Evolutionary conservation across 2,797 vertebrate genomes (phyloP).

Genomic region (Chromis chromis): DNA sequence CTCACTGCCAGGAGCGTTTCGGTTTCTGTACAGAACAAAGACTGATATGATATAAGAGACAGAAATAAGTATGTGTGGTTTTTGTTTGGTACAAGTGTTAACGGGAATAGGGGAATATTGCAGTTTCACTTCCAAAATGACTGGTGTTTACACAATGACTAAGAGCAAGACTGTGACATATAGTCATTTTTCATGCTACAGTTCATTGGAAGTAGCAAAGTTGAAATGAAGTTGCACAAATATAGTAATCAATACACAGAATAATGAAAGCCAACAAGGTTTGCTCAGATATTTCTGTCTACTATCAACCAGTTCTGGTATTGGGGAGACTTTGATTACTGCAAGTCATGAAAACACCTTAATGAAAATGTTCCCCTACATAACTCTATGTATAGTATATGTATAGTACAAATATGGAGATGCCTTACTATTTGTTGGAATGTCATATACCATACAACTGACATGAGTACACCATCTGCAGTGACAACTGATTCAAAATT

Average conservation of each 20-base stretch:
- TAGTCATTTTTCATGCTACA: no score
- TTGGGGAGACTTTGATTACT: background rate
- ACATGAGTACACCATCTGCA: no score
- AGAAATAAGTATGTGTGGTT: background rate
- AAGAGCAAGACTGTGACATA: background rate
- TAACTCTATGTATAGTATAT: no score
- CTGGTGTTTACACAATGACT: background rate
- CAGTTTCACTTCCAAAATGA: background rate
- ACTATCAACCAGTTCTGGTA: background rate
- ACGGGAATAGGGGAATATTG: background rate
- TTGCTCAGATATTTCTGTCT: background rate
- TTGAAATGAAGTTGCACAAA: no score
- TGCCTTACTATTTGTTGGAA: no score
- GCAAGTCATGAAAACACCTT: background rate
- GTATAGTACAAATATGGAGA: no score
- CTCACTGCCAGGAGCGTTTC: background rate
- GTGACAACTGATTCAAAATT: no score
- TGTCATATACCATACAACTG: no score
- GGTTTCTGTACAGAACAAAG: slow-evolving; percentile 33
- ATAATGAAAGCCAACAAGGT: no score
- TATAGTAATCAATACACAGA: no score
- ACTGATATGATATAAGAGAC: slow-evolving; percentile 12
- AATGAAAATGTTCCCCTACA: no score
- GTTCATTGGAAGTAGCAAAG: no score
- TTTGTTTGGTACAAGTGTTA: slow-evolving; percentile 1